Conservation (phyloP, 2,113 vertebrate species). For the Sander vitreus region DNA sequence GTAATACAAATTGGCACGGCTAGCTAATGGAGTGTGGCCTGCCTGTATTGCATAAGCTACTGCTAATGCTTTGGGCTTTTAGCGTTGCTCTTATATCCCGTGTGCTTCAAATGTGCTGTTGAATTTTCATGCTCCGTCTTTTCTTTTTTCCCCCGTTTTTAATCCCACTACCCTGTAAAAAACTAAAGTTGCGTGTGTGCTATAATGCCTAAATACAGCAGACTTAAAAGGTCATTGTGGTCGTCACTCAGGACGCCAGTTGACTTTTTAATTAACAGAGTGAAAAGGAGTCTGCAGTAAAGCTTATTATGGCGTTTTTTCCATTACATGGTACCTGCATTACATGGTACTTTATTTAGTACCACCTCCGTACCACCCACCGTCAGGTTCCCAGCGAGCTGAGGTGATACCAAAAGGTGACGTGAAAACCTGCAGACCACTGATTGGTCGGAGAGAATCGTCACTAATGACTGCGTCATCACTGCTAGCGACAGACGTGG, state of each 20-base stretch:
- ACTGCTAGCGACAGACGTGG: too few relatives aligned
- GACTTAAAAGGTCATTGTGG: not conserved
- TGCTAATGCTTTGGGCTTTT: not conserved
- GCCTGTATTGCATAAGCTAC: not conserved
- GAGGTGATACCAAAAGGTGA: too few relatives aligned
- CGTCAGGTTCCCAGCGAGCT: too few relatives aligned
- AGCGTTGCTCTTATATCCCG: not conserved
- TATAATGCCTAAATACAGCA: not conserved
- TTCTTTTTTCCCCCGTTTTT: not conserved
- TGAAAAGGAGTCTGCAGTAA: not conserved
- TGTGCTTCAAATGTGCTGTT: conserved; percentile 1
- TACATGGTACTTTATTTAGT: too few relatives aligned
- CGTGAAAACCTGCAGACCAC: too few relatives aligned
- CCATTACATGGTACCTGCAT: too few relatives aligned
- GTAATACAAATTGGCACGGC: conserved; percentile 36
- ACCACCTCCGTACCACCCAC: too few relatives aligned
- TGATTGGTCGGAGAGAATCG: too few relatives aligned
- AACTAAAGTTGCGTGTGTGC: not conserved
- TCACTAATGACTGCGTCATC: too few relatives aligned
- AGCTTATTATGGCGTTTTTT: conserved; percentile 7
- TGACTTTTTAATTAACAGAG: not conserved
- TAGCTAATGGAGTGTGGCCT: conserved; percentile 9
- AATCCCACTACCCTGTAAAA: too few relatives aligned
- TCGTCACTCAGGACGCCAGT: not conserved
- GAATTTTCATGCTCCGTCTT: not conserved